Evolutionary conservation across 2,797 vertebrate genomes (phyloP), one percentile per base, ranked within the genome.

Genomic region (Myiotriccus ornatus): DNA sequence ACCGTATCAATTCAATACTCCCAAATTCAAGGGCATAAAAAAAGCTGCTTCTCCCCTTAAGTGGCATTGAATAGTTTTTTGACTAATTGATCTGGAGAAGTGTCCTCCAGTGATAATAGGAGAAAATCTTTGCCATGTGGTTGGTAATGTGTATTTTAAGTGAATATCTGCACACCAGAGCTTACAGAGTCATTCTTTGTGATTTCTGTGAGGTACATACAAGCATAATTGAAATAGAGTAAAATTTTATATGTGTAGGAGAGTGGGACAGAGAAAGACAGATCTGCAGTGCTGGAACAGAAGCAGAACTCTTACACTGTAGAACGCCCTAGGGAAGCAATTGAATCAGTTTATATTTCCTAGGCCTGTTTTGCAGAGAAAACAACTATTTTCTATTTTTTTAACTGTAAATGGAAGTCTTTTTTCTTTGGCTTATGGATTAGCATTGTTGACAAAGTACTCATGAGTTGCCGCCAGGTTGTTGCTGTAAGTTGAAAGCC

Each of bases 401-500:
- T 19, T 6, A 64, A 28, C 46, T 82, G 39, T 91, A 89, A 81
- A 50, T 39, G 14, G 35, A 75, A 70, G 43, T 67, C 2, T 39
- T 82, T 85, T 85, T 81, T 78, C 62, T 92, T 73, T 83, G 53
- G 14, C 0, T 86, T 78, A 63, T 35, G 63, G 32, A 69, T 78
- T 60, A 91, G 10, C 5, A 24, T 79, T 89, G 35, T 88, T 86
- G 86, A 90, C 83, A 79, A 68, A 80, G 55, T 84, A 46, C 37
- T 64, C 25, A 4, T 25, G 60, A 76, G 52, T 69, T 89, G 47
- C 69, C 63, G 87, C 14, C 30, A 65, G 76, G 64, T 95, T 95
- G 41, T 20, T 94, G 85, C 57, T 95, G 17, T 68, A 75, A 91
- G 92, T 91, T 85, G 78, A 96, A 97, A 95, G 60, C 76, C 79